Base-by-base conservation (phyloP, 2,113 vertebrate genomes). In the Uria lomvia region DNA sequence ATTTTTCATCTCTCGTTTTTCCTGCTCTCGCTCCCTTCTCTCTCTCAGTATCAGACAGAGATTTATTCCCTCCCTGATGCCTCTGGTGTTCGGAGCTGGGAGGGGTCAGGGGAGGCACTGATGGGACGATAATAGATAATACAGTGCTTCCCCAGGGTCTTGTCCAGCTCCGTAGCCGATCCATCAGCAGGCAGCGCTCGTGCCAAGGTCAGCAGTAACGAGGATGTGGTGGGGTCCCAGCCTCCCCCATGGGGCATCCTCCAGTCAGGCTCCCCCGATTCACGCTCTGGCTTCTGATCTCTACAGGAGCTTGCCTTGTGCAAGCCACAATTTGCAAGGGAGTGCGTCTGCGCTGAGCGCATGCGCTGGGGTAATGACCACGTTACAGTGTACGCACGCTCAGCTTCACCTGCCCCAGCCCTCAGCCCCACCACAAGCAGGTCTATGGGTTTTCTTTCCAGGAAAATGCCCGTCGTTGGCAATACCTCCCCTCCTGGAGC, bases 141-240 rank as follows among this genome's bases (percentile, higher is more conserved):
- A 98, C 98, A 96, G 98, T 95, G 81, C 93, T 95, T 99, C 99
- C 98, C 99, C 66, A 3, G 98, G 98, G 99, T 97, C 98, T 99
- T 98, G 98, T 99, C 98, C 98, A 96, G 98, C 98, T 97, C 98
- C 87, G 38, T 97, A 98, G 98, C 98, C 97, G 97, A 99, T 99
- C 99, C 99, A 99, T 99, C 99, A 99, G 99, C 98, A 98, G 96
- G 97, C 97, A 96, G 66, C 65, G 96, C 98, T 97, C 83, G 97
- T 98, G 98, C 99, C 98, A 99, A 99, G 99, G 99, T 99, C 99
- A 99, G 98, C 98, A 82, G 98, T 99, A 99, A 99, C 98, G 98
- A 99, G 99, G 98, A 98, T 97, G 98, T 98, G 98, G 94, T 98
- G 96, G 98, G 98, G 98, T 98, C 98, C 98, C 79, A 85, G 97